phyloP scores from a whole-genome alignment of 2,113 vertebrate species.

The Poicephalus gulielmi region DNA sequence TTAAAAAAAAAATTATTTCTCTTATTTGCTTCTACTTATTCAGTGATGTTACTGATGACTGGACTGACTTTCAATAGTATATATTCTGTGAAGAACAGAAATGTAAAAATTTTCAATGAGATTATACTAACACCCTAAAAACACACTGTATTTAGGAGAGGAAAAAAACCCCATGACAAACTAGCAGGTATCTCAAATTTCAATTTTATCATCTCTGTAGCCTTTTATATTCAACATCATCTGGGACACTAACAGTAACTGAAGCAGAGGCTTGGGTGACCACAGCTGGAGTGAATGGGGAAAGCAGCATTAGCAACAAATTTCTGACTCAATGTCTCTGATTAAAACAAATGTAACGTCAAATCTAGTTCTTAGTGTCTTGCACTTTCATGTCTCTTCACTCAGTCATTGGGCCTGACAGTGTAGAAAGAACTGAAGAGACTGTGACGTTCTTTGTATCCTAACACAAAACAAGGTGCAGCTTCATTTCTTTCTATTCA shows the following conservation, averaged over 20 bases:
- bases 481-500: neutral
- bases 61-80: neutral
- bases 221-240: neutral
- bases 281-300: neutral
- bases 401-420: rapidly evolving
- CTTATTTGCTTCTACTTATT: neutral
- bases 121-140: neutral
- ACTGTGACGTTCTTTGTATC: neutral
- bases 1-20: neutral
- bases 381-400: neutral
- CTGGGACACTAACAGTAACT: neutral
- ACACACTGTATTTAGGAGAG: neutral
- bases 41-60: neutral
- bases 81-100: neutral
- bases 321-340: neutral
- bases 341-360: neutral
- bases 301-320: neutral
- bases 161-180: neutral
- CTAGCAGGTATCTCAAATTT: neutral
- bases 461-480: neutral
- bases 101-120: neutral
- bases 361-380: neutral
- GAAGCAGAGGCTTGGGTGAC: neutral
- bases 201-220: neutral
- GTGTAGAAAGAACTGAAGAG: neutral